phyloP scores from a whole-genome alignment of 2,888 invertebrate species.

The Steromphala cineraria region DNA sequence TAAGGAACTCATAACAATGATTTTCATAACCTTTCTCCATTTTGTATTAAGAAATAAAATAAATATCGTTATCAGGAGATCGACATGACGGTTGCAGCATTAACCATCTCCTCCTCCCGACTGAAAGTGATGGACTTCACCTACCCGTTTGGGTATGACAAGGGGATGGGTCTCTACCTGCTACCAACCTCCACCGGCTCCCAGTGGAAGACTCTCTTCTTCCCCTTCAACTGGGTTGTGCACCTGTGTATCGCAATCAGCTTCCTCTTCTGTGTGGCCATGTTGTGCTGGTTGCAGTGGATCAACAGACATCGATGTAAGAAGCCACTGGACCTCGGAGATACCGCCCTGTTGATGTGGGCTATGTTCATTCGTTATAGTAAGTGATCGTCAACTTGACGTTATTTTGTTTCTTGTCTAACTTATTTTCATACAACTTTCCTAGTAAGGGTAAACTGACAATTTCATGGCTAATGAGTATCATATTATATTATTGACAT shows the following conservation, averaged over 20 bases:
- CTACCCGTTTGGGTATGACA: slow-evolving; percentile 16
- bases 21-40: too few relatives aligned
- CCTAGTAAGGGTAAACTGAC: too few relatives aligned
- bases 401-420: too few relatives aligned
- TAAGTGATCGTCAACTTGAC: neutral
- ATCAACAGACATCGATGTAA: neutral
- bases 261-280: neutral
- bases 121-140: slow-evolving; percentile 18
- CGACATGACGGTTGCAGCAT: neutral
- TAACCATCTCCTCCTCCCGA: neutral
- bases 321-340: neutral
- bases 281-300: neutral
- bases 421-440: too few relatives aligned
- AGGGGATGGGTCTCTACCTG: neutral
- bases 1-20: too few relatives aligned
- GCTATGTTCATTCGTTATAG: slow-evolving; percentile 11
- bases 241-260: neutral
- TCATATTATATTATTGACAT: too few relatives aligned
- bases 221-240: neutral
- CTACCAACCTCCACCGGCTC: neutral
- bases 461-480: too few relatives aligned
- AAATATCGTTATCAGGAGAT: neutral
- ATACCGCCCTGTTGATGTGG: neutral
- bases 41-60: too few relatives aligned
- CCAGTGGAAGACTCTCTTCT: neutral